Evolutionary conservation across 2,113 vertebrate species (phyloP), one percentile per base, ranked within the genome.

Genomic region (Lagopus leucura): DNA sequence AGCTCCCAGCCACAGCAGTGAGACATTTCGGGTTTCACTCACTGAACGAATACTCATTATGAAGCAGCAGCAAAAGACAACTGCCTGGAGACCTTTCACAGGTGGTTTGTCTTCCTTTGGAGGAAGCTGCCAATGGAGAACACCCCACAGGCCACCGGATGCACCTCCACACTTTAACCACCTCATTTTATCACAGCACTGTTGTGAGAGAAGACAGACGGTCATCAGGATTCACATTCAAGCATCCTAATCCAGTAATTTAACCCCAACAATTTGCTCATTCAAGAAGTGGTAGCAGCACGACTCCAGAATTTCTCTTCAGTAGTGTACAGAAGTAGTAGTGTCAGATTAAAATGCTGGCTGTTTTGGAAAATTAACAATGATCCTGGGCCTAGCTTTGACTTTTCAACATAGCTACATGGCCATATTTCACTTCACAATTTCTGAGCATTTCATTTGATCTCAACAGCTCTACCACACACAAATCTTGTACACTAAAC

Each of bases 91-190:
- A 73, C 32, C 74, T 75, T 45, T 67, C 32, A 17, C 38, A 12
- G 45, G 22, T 67, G 0, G 6, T 28, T 64, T 27, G 77, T 61
- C 30, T 84, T 32, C 54, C 3, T 20, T 40, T 6, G 0, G 28
- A 5, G 38, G 55, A 43, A 72, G 72, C 77, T 73, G 81, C 81
- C 50, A 61, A 13, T 9, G 12, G 54, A 67, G 34, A 32, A 22
- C 30, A 6, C 13, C 28, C 71, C 8, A 43, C 3, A 1, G 9
- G 57, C 11, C 3, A 5, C 3, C 0, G 0, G 64, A 32, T 2
- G 52, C 1, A 1, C 34, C 63, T 1, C 0, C 10, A 34, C 13
- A 6, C 60, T 48, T 8, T 24, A 40, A 28, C n/a, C 27, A 78
- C 52, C 25, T 20, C 65, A 21, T 3, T 28, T 13, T 36, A 54